Evolutionary conservation across 2,797 vertebrate species (phyloP).

Genomic region (Graptemys geographica): DNA sequence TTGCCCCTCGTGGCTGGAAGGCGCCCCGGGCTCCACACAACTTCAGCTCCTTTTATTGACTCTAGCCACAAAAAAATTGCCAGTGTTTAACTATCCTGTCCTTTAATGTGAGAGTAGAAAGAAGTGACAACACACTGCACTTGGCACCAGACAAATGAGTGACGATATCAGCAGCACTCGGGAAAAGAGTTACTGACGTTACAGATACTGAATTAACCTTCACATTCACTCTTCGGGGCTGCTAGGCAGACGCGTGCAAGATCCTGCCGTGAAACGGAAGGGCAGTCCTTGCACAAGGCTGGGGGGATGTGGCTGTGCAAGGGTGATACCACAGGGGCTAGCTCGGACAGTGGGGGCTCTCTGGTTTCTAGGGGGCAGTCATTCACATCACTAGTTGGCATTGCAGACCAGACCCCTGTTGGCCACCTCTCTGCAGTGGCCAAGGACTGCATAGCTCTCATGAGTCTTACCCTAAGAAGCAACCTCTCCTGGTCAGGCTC

Average conservation of each 20-base stretch:
- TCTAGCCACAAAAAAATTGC: background rate
- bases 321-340: background rate
- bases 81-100: constrained; percentile 48
- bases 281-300: background rate
- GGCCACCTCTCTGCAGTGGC: too few relatives aligned
- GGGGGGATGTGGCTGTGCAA: background rate
- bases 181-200: constrained; percentile 31
- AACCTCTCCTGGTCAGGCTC: background rate
- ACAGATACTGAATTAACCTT: constrained; percentile 58
- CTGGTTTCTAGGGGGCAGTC: background rate
- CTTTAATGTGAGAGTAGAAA: constrained; percentile 32
- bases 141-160: constrained; percentile 25
- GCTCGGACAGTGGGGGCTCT: background rate
- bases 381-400: background rate
- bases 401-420: too few relatives aligned
- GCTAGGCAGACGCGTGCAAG: constrained; percentile 17
- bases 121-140: constrained; percentile 26
- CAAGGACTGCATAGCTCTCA: background rate
- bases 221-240: constrained; percentile 29
- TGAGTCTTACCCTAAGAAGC: background rate
- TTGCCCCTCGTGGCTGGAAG: too few relatives aligned
- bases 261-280: constrained; percentile 41
- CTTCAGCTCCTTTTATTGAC: constrained; percentile 54
- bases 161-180: constrained; percentile 14
- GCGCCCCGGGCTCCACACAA: background rate